phyloP scores from a whole-genome alignment of 2,888 invertebrate species.

The Ganaspis brasiliensis region DNA sequence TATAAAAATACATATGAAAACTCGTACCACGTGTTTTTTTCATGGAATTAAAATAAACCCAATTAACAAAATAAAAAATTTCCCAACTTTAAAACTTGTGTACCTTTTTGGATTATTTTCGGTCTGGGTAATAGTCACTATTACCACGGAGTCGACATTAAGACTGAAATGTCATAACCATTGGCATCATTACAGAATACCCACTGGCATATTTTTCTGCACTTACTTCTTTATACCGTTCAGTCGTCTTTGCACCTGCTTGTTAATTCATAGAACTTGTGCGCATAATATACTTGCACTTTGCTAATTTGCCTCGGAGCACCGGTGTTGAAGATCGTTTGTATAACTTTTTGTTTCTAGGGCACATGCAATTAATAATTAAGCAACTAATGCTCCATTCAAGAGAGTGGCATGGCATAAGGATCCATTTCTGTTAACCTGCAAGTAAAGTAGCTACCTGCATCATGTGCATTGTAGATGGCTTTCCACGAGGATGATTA shows the following conservation, averaged over 20 bases:
- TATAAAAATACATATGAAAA: no score
- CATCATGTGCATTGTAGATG: constrained; percentile 41
- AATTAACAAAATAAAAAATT: no score
- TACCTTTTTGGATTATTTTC: neutral
- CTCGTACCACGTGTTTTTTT: no score
- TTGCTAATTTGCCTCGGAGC: constrained; percentile 31
- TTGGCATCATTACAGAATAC: neutral
- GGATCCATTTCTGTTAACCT: constrained; percentile 43
- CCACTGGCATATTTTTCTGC: neutral
- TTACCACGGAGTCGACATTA: neutral
- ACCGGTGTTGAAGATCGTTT: constrained; percentile 38
- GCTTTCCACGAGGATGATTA: constrained; percentile 30
- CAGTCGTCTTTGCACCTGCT: constrained; percentile 20
- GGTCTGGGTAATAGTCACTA: neutral
- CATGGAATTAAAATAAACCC: no score
- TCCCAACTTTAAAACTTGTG: neutral
- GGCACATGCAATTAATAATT: constrained; percentile 38
- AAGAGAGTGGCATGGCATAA: constrained; percentile 40
- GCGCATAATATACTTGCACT: constrained; percentile 31
- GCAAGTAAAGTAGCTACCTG: constrained; percentile 24
- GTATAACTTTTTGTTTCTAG: constrained; percentile 33
- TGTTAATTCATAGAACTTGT: constrained; percentile 3
- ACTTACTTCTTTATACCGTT: neutral
- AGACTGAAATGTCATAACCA: neutral
- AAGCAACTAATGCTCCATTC: constrained; percentile 29